Evolutionary conservation across 2,888 invertebrate genomes (phyloP).

Genomic region (Platerodrilus igneus): DNA sequence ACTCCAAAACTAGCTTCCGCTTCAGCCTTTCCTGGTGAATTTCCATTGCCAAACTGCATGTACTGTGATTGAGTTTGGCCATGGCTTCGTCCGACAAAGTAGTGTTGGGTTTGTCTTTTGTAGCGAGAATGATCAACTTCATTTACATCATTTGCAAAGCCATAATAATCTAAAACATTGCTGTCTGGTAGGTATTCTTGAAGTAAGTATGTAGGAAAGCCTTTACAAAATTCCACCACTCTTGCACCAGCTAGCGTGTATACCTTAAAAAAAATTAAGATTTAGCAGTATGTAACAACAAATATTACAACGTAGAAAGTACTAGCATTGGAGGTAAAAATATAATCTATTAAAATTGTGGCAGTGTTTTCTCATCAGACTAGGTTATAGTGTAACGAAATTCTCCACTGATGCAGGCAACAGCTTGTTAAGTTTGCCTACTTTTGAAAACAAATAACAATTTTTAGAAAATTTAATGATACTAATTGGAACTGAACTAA

Average conservation of each 20-base stretch:
- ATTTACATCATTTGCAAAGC: conserved; percentile 2
- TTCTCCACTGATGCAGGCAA: too few species aligned
- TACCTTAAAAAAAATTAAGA: conserved; percentile 45
- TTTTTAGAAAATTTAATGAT: too few species aligned
- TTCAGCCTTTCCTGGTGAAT: conserved; percentile 69
- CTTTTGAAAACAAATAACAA: too few species aligned
- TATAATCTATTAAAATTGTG: too few species aligned
- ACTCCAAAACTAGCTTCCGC: conserved; percentile 71
- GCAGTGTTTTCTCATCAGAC: too few species aligned
- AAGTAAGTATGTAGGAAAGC: conserved; percentile 45
- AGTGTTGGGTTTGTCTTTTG: conserved; percentile 37
- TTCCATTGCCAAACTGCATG: conserved; percentile 58
- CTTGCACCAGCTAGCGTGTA: conserved; percentile 48
- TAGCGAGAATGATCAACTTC: conserved; percentile 11
- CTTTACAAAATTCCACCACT: conserved; percentile 49
- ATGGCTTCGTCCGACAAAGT: conserved; percentile 50
- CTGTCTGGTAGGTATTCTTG: conserved; percentile 36
- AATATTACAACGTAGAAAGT: too few species aligned
- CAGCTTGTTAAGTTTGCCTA: too few species aligned
- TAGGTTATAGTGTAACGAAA: too few species aligned
- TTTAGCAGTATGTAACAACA: too few species aligned
- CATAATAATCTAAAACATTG: conserved; percentile 9
- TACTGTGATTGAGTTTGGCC: conserved; percentile 86
- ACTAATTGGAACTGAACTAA: too few species aligned
- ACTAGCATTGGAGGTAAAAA: too few species aligned